Percentiles rank a stretch among this genome's conserved stretches.
Evolutionary conservation across 2,113 vertebrate genomes (phyloP).

Genomic region (Isurus oxyrinchus): DNA sequence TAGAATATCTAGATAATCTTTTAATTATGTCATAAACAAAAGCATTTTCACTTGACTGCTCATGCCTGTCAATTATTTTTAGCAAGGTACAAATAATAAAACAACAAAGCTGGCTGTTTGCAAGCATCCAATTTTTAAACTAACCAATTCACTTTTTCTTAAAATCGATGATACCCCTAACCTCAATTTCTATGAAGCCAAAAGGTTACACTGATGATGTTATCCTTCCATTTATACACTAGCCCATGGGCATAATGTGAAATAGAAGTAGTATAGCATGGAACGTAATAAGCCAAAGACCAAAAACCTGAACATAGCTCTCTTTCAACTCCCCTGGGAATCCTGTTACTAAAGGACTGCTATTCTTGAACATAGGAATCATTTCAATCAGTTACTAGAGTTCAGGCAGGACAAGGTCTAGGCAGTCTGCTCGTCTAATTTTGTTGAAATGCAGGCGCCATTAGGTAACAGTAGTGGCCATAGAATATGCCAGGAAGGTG

Average conservation of each 20-base stretch:
- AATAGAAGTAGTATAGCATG: conserved; percentile 54
- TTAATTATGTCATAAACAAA: conserved; percentile 46
- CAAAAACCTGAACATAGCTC: conserved; percentile 55
- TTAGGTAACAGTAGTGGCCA: conserved; percentile 74
- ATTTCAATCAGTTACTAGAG: conserved; percentile 68
- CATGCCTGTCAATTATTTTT: conserved; percentile 53
- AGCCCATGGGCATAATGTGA: conserved; percentile 55
- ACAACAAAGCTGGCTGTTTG: conserved; percentile 71
- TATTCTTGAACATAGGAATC: conserved; percentile 74
- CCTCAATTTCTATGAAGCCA: conserved; percentile 63
- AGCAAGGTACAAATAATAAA: conserved; percentile 66
- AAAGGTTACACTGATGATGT: conserved; percentile 52
- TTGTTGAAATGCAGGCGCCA: conserved; percentile 76
- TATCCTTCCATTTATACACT: conserved; percentile 40
- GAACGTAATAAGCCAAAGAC: conserved; percentile 58
- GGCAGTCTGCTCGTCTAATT: conserved; percentile 69
- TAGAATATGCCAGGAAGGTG: conserved; percentile 68
- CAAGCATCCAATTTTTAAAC: conserved; percentile 53
- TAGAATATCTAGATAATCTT: not conserved
- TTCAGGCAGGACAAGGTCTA: conserved; percentile 74
- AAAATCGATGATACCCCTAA: conserved; percentile 63
- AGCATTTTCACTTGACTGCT: conserved; percentile 47
- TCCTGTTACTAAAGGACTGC: conserved; percentile 57
- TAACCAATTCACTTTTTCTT: conserved; percentile 63
- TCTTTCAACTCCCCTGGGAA: conserved; percentile 71